Percentiles rank a stretch among this genome's conserved stretches.
Evolutionary conservation across 1,140 invertebrate species (phyloP).

Genomic region (Zeugodacus cucurbitae): DNA sequence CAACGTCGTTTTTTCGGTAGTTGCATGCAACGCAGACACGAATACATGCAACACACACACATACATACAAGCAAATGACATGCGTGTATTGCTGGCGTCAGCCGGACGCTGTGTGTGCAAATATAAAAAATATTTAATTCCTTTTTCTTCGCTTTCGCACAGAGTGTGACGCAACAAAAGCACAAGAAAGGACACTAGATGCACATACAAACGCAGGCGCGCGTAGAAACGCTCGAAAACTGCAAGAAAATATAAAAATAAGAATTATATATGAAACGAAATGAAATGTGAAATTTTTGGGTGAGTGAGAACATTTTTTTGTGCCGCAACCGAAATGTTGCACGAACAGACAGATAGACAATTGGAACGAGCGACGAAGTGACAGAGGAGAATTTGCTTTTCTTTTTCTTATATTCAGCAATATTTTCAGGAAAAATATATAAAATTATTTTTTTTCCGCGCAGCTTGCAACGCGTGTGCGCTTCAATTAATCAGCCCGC

Average conservation of each 20-base stretch:
- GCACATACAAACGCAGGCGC: neutral
- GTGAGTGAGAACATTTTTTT: neutral
- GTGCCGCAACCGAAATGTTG: neutral
- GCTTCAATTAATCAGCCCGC: slow-evolving; percentile 63
- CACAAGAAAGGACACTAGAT: neutral
- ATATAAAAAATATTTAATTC: slow-evolving; percentile 20
- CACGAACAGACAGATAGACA: neutral
- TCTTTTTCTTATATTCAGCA: slow-evolving; percentile 6
- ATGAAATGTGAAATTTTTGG: neutral
- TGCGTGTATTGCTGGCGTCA: slow-evolving; percentile 11
- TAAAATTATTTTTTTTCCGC: neutral
- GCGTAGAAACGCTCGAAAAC: neutral
- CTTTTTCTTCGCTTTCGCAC: neutral
- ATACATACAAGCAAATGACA: neutral
- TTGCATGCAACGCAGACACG: neutral
- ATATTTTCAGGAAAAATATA: neutral
- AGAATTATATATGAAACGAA: neutral
- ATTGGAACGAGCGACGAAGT: neutral
- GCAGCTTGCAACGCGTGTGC: slow-evolving; percentile 43
- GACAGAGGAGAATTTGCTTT: neutral
- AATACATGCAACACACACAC: neutral
- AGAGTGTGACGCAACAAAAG: neutral
- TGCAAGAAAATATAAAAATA: slow-evolving; percentile 24
- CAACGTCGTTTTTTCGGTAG: neutral
- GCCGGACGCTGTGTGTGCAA: neutral